Evolutionary conservation across 2,113 vertebrate species (phyloP).

Genomic region (Tachysurus fulvidraco): DNA sequence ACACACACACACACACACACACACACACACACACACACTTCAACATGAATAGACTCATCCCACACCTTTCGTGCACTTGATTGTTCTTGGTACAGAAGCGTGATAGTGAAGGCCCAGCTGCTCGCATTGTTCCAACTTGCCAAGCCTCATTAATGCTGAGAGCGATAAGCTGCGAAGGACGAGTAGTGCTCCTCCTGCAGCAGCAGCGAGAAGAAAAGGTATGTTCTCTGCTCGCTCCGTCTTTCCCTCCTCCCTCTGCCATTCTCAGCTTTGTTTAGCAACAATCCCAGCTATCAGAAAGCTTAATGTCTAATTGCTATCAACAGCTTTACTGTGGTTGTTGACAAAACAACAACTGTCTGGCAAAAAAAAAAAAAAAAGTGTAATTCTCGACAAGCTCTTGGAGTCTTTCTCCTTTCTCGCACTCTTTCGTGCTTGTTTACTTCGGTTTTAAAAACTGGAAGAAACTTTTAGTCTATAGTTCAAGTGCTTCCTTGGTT

Average conservation of each 20-base stretch:
- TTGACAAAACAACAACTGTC: constrained; percentile 63
- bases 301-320: constrained; percentile 70
- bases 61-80: constrained; percentile 62
- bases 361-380: constrained; percentile 25
- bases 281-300: constrained; percentile 65
- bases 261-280: constrained; percentile 71
- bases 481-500: constrained; percentile 38
- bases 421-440: background rate
- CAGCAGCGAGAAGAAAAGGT: constrained; percentile 59
- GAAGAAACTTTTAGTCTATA: constrained; percentile 13
- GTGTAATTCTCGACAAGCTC: constrained; percentile 13
- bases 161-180: constrained; percentile 79
- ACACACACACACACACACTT: constrained; percentile 45
- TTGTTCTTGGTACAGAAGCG: constrained; percentile 64
- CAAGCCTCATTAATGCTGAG: constrained; percentile 77
- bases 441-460: constrained; percentile 48
- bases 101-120: constrained; percentile 73
- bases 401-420: background rate
- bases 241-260: constrained; percentile 43
- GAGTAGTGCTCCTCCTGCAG: constrained; percentile 75
- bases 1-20: constrained; percentile 41
- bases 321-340: constrained; percentile 65
- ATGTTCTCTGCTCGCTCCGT: constrained; percentile 49
- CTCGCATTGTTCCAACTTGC: constrained; percentile 76
- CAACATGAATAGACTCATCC: constrained; percentile 66